phyloP scores from a whole-genome alignment of 2,797 vertebrate genomes.

The Adelosebastes latens region DNA sequence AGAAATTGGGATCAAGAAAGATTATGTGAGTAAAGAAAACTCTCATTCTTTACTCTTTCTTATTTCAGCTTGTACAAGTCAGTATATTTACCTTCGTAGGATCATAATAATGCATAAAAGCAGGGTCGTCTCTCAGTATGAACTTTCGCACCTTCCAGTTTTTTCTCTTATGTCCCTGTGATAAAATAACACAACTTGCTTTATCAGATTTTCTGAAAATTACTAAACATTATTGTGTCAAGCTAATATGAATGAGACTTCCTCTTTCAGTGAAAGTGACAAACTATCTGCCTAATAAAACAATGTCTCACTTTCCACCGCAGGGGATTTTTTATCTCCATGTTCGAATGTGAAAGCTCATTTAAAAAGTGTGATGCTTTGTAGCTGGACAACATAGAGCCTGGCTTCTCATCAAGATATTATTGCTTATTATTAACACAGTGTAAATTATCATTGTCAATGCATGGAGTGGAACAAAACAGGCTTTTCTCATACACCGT shows the following conservation, averaged over 20 bases:
- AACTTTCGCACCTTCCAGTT: constrained; percentile 99
- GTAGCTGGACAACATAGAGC: neutral
- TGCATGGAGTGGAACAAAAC: neutral
- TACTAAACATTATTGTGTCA: neutral
- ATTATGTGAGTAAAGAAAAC: neutral
- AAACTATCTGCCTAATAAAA: neutral
- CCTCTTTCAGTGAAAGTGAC: neutral
- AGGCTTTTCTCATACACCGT: too few relatives aligned
- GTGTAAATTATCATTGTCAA: neutral
- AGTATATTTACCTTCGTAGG: constrained; percentile 87
- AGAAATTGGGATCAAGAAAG: neutral
- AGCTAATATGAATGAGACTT: neutral
- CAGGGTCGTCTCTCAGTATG: constrained; percentile 92
- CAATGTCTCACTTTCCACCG: neutral
- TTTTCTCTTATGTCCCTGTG: constrained; percentile 93
- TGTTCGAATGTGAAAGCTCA: neutral
- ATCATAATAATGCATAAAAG: constrained; percentile 95
- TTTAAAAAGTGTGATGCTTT: neutral
- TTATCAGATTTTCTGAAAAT: neutral
- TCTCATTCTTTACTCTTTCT: neutral
- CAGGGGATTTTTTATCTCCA: neutral
- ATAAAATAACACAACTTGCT: constrained; percentile 16
- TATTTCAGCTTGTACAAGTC: neutral
- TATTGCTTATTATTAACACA: neutral
- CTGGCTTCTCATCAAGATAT: neutral